Conservation (phyloP, 1,140 invertebrate genomes). For the Drosophila malerkotliana region DNA sequence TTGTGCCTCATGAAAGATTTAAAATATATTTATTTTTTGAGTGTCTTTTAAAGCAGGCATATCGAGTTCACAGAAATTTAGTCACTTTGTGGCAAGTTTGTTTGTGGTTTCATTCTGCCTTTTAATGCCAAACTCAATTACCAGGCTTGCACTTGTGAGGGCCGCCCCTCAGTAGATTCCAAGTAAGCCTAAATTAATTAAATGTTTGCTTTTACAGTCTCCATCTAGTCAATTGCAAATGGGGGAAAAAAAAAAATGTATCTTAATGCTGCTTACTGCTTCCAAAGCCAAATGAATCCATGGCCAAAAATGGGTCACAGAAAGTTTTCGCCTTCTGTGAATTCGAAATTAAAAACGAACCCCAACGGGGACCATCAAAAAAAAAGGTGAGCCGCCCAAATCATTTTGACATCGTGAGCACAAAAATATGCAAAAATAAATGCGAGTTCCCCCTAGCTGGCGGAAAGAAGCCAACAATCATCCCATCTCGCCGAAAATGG, state of each 20-base stretch:
- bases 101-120: neutral
- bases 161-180: conserved; percentile 3
- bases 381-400: conserved; percentile 44
- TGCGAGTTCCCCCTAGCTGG: conserved; percentile 29
- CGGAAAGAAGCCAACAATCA: conserved; percentile 18
- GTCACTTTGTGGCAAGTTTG: conserved; percentile 9
- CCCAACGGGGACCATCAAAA: conserved; percentile 36
- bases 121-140: conserved; percentile 20
- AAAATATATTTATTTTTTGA: neutral
- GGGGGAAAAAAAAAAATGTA: conserved; percentile 23
- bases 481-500: conserved; percentile 12
- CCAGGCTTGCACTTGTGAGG: conserved; percentile 13
- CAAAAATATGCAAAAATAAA: conserved; percentile 70
- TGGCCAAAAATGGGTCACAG: conserved; percentile 32
- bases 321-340: conserved; percentile 27
- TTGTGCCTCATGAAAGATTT: neutral
- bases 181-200: conserved; percentile 64
- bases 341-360: conserved; percentile 61
- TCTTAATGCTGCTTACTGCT: conserved; percentile 27
- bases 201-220: conserved; percentile 30
- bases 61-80: neutral
- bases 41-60: neutral
- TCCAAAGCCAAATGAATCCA: conserved; percentile 51
- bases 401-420: conserved; percentile 61
- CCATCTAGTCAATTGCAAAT: conserved; percentile 18